These are phyloP conservation scores for Dasyprocta punctata DNA, from an alignment of 2,113 vertebrate species.

Conservation along the genomic window DNA sequence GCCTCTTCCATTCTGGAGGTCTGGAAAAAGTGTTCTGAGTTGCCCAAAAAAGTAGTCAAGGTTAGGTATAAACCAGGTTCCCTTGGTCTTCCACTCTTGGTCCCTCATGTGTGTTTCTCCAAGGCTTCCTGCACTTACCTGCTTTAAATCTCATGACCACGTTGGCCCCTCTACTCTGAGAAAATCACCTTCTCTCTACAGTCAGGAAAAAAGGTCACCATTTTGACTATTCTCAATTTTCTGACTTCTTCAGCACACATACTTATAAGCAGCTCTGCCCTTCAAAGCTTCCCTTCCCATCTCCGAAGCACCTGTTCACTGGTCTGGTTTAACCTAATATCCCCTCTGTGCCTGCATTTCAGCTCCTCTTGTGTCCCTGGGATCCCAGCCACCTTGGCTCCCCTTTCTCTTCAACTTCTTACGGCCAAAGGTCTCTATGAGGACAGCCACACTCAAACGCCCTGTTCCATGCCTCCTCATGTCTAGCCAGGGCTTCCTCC, in stretches of 20 bases:
- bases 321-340: background rate
- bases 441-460: background rate
- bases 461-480: accelerated
- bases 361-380: background rate
- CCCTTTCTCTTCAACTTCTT: background rate
- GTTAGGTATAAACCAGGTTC: background rate
- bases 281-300: background rate
- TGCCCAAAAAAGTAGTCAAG: background rate
- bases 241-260: background rate
- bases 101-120: background rate
- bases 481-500: background rate
- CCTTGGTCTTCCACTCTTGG: background rate
- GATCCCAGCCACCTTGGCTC: background rate
- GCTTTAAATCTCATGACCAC: background rate
- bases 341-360: too few species aligned
- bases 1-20: background rate
- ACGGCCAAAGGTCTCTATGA: background rate
- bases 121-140: background rate
- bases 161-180: background rate
- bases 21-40: background rate
- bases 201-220: background rate
- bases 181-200: background rate
- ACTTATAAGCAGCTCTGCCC: background rate
- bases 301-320: background rate
- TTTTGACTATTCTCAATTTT: background rate